Evolutionary conservation across 2,113 vertebrate genomes (phyloP), one percentile per base, ranked within the genome.

Genomic region (Dunckerocampus dactyliophorus): DNA sequence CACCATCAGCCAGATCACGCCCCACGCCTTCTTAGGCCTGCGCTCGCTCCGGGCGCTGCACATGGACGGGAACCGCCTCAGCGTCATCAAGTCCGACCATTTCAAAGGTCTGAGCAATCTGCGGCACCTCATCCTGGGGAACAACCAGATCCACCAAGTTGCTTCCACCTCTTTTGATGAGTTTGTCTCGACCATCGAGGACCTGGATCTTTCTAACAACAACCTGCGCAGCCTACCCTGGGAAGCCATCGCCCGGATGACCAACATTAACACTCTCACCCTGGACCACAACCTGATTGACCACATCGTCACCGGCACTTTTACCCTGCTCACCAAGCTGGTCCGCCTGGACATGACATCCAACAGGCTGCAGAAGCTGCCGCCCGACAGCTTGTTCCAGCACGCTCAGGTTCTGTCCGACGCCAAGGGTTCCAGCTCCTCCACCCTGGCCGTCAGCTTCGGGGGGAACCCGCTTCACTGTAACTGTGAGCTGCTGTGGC

Each of bases 251-350:
- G 93, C 91, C 43, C 86, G 88, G 80, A 98, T 98, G 96, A 91
- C 90, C 34, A 96, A 94, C 63, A 89, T 98, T 12, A 96, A 97
- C 86, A 94, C 94, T 0, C 88, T 98, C 34, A 95, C 95, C 0
- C 66, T 98, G 53, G 96, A 98, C 76, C 96, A 98, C 87, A 98
- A 98, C 71, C 92, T 98, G 37, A 90, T 98, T 0, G 94, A 97
- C 63, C 88, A 94, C 72, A 93, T 98, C 0, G 92, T 87, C 0
- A 91, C 91, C 0, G 94, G 94, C 0, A 94, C 95, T 0, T 94
- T 98, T 45, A 93, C 93, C 0, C 84, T 94, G 8, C 85, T 98
- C 1, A 93, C 93, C 28, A 96, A 96, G 34, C 85, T 98, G 61
- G 93, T 94, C 0, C 89, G 96, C 0, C 50, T 98, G 62, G 95